Evolutionary conservation across 1,140 invertebrate species (phyloP), one percentile per base, ranked within the genome.

Genomic region (Lepidurus arcticus): DNA sequence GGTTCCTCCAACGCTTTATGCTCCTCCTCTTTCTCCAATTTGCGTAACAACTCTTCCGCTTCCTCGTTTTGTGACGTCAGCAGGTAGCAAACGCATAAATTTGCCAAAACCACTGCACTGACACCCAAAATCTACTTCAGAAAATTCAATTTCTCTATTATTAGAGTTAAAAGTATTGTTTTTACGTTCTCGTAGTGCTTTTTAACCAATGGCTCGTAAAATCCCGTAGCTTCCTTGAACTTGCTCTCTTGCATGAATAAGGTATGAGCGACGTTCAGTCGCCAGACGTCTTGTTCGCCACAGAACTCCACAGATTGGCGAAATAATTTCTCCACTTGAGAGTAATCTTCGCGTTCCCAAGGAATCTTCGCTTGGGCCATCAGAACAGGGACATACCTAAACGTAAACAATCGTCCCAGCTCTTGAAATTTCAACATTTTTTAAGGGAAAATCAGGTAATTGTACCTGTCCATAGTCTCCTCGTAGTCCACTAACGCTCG

Each of bases 351-450:
- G 83, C 95, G 88, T 79, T 99, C 96, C 98, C 98, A 99, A 83
- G 97, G 98, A 81, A 99, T 98, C 89, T 98, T 98, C 0, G 97
- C 97, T 85, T 99, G 97, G 4, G 97, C 95, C 97, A 99, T 99
- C 10, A 99, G 88, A 13, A 99, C 94, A 0, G 98, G 97, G 79
- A 98, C 89, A 82, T 92, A 93, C 53, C 88, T 90, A 78, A 34
- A 34, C 2, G 34, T 34, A 34, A 34, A 4, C 34, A 34, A 34
- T 0, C 34, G 34, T 34, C 3, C 4, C 34, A 34, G 3, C 34
- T 34, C 3, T 34, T 34, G 4, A 34, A 34, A 34, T 73, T 76
- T 47, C 76, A 53, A 53, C 2, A 44, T 73, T 34, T 34, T 75
- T 11, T 76, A 42, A 26, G 80, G 44, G 75, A 73, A 81, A 47